Evolutionary conservation across 2,888 invertebrate genomes (phyloP).

Genomic region (Pyrochroa serraticornis): DNA sequence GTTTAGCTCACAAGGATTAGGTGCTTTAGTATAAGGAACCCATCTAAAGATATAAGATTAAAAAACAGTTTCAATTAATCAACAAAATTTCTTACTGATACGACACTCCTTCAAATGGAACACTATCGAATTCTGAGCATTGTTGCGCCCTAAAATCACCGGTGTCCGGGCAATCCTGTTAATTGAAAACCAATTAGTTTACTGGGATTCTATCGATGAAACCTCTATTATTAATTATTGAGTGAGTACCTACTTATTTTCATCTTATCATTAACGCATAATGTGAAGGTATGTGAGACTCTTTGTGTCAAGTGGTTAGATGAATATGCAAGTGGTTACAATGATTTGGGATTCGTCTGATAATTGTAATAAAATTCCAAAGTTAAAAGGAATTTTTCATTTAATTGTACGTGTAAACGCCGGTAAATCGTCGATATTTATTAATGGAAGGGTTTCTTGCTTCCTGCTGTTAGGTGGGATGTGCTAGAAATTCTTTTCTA

Average conservation of each 20-base stretch:
- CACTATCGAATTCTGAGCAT: slow-evolving; percentile 82
- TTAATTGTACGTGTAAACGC: slow-evolving; percentile 12
- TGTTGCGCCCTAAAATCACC: slow-evolving; percentile 88
- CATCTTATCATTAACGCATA: not conserved
- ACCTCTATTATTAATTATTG: slow-evolving; percentile 10
- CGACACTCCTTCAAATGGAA: slow-evolving; percentile 79
- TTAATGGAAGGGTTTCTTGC: slow-evolving; percentile 19
- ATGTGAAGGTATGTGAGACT: not conserved
- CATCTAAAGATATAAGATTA: slow-evolving; percentile 62
- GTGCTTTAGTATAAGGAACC: slow-evolving; percentile 86
- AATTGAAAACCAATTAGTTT: slow-evolving; percentile 35
- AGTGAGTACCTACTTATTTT: slow-evolving; percentile 18
- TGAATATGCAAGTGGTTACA: not conserved
- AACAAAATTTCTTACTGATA: slow-evolving; percentile 70
- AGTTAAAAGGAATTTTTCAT: not conserved
- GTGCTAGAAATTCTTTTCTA: slow-evolving; percentile 17
- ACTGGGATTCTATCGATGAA: no score
- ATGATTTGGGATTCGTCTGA: not conserved
- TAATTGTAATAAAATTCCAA: slow-evolving; percentile 2
- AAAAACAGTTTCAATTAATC: not conserved
- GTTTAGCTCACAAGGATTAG: slow-evolving; percentile 92
- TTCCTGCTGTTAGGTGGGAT: slow-evolving; percentile 10
- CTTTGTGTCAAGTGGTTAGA: not conserved
- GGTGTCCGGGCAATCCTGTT: slow-evolving; percentile 80
- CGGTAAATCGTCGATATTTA: slow-evolving; percentile 1